These are phyloP conservation scores for Sialia sialis DNA, from an alignment of 2,113 vertebrate species.

Conservation along the genomic window DNA sequence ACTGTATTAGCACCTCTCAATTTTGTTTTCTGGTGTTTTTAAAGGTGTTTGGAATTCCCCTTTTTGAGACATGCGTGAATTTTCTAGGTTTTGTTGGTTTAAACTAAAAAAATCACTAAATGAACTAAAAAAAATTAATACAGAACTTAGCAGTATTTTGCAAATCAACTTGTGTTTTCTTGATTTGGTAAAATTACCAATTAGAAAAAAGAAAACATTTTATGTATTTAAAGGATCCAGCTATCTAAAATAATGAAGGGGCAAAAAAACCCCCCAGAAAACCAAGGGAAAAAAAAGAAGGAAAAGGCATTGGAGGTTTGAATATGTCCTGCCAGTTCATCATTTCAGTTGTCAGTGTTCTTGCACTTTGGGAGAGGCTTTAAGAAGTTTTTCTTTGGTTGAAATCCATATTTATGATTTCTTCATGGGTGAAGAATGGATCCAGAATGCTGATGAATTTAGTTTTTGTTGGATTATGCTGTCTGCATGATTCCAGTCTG, in stretches of 20 bases:
- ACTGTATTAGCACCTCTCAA: not conserved
- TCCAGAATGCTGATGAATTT: not conserved
- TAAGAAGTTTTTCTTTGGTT: not conserved
- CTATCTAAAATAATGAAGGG: not conserved
- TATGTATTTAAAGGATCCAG: not conserved
- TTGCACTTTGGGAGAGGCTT: not conserved
- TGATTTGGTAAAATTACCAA: not conserved
- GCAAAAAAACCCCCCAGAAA: rapidly evolving
- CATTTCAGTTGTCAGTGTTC: not conserved
- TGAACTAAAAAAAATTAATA: not conserved
- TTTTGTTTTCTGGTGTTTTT: not conserved
- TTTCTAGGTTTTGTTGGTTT: not conserved
- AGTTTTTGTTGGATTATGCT: not conserved
- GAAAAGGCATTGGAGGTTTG: not conserved
- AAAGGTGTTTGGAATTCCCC: not conserved
- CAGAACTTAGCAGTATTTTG: not conserved
- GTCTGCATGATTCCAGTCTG: not conserved
- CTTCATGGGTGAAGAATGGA: not conserved
- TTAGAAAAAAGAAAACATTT: not conserved
- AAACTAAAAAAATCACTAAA: not conserved
- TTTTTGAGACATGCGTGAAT: not conserved
- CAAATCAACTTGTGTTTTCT: not conserved
- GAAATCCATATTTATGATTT: not conserved
- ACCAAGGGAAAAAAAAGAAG: too few relatives aligned
- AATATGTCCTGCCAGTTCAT: not conserved